Evolutionary conservation across 2,888 invertebrate genomes (phyloP), one percentile per base, ranked within the genome.

Genomic region (Gryllus longicercus): DNA sequence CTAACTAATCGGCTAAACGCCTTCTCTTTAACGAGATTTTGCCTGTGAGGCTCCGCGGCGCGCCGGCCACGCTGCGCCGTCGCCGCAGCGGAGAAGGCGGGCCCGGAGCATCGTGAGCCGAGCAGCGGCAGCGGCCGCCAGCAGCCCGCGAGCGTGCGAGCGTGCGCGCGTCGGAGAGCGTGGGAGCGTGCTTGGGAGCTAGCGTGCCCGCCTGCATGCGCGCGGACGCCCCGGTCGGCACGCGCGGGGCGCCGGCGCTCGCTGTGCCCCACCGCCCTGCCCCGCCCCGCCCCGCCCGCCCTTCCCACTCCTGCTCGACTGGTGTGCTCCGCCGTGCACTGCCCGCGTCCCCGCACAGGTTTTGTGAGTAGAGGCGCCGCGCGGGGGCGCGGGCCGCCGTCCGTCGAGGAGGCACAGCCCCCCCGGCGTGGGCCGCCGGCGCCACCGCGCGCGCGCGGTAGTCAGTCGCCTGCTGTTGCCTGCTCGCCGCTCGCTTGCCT

Each of bases 121-220:
- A 63, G 14, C 63, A 63, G 63, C 63, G 63, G 63, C 63, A n/a
- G 63, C 63, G 63, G 63, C 63, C 63, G 63, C 63, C 63, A 18
- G n/a, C n/a, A 18, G 63, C 63, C 14, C 63, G 63, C 63, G 63
- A 63, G 63, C 63, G 63, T 63, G 63, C 63, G 63, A 14, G 63
- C 63, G 63, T 63, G 16, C 16, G 63, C 14, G 63, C n/a, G 63
- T 63, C 16, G 14, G 63, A 18, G 63, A 18, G 63, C 63, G 14
- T 63, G 63, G 63, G 14, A 18, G 63, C 63, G 63, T 18, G 63
- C 63, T 63, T 63, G 63, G 63, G n/a, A 63, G 63, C 63, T n/a
- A 18, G n/a, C 14, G 63, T 18, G n/a, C 63, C 63, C n/a, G n/a
- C 63, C 63, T 63, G 63, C 63, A 63, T 63, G 63, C n/a, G n/a